Evolutionary conservation across 2,113 vertebrate genomes (phyloP), one percentile per base, ranked within the genome.

Genomic region (Lophochroa leadbeateri): DNA sequence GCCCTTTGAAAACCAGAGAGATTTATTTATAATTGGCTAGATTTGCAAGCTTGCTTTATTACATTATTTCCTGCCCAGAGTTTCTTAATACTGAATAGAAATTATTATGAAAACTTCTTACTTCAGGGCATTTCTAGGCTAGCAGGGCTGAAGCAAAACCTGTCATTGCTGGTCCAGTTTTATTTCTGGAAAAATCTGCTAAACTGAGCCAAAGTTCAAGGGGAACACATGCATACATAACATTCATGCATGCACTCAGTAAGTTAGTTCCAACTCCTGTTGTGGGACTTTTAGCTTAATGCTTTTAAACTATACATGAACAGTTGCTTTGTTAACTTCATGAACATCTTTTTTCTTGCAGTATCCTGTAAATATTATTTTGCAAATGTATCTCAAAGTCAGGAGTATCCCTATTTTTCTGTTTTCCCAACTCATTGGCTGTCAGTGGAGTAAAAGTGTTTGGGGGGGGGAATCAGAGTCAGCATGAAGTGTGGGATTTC

Each of bases 51-150:
- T 97, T 95, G 78, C 67, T 85, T 94, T 97, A 97, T 96, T 96
- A 88, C 97, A 96, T 96, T 97, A 97, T 95, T 98, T 97, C 90
- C 96, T 95, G 86, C 71, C 86, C 31, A 50, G 29, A 37, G 69
- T 98, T 98, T 97, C 95, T 90, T 89, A 90, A 92, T 94, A 74
- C 92, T 97, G 95, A 97, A 97, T 97, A 98, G 94, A 95, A 96
- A 97, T 96, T 63, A 90, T 94, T 97, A 98, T 97, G 95, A 97
- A 97, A 96, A 79, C 82, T 85, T 97, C 82, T 98, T 97, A 96
- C 96, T 94, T 97, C 94, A 95, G 96, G 92, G 90, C 97, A 96
- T 98, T 97, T 96, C 57, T 65, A 93, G 68, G 64, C 68, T 92
- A 70, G 71, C 43, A 92, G n/a, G 93, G 94, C 96, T 97, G 93